These are phyloP conservation scores for Ptiloglossa arizonensis DNA, from an alignment of 1,140 invertebrate species.

Conservation along the genomic window DNA sequence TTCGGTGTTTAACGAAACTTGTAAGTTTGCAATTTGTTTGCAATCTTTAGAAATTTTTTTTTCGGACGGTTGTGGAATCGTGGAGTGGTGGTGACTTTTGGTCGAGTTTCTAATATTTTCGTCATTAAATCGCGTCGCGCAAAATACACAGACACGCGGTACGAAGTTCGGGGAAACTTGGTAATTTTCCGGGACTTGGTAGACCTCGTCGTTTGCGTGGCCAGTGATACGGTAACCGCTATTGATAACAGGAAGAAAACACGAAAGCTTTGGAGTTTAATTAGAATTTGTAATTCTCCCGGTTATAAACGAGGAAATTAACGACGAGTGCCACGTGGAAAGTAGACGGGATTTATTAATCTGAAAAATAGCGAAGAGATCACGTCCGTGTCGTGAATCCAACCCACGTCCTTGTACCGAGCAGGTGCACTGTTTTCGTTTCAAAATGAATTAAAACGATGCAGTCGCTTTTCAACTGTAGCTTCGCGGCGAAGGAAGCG, in stretches of 20 bases:
- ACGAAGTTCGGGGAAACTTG: too few relatives aligned
- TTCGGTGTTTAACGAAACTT: too few relatives aligned
- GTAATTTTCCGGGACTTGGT: not conserved
- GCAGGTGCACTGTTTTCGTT: not conserved
- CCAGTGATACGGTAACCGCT: not conserved
- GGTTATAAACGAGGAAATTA: not conserved
- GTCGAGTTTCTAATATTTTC: too few relatives aligned
- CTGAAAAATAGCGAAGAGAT: conserved; percentile 21
- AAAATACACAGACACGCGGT: too few relatives aligned
- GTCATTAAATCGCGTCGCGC: too few relatives aligned
- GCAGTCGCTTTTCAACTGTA: not conserved
- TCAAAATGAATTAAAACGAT: conserved; percentile 19
- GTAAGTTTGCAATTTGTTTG: too few relatives aligned
- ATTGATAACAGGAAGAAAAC: not conserved
- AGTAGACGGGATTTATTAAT: conserved; percentile 11
- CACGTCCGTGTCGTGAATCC: conserved; percentile 11
- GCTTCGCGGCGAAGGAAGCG: too few relatives aligned
- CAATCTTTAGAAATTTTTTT: too few relatives aligned
- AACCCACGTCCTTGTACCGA: not conserved
- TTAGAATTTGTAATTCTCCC: conserved; percentile 9
- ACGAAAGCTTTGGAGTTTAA: not conserved
- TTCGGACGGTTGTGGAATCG: too few relatives aligned
- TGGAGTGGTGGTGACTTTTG: too few relatives aligned
- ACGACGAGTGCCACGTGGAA: not conserved
- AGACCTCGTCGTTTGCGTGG: too few relatives aligned